A percentile compares a stretch with the other conserved stretches of the same genome.
Evolutionary conservation across 1,140 invertebrate genomes (phyloP).

Genomic region (Protaetia brevitarsis): DNA sequence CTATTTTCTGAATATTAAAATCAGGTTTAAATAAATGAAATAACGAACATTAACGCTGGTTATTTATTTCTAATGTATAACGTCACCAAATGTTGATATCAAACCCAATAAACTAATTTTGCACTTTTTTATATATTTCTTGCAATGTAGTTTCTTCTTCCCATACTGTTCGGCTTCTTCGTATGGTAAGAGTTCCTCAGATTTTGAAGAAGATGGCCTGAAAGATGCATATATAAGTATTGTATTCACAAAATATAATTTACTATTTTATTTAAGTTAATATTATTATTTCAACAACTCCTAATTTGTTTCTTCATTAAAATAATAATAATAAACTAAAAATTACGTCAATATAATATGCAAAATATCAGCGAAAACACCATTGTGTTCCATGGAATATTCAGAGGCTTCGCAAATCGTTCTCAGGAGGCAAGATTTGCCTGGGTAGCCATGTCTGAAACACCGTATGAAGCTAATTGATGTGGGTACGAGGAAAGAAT

Average conservation of each 20-base stretch:
- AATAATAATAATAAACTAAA: conserved; percentile 2
- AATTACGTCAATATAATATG: conserved; percentile 54
- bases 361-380: conserved; percentile 52
- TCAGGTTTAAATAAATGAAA: too few relatives aligned
- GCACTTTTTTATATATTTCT: conserved; percentile 45
- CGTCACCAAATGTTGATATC: background rate
- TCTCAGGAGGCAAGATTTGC: conserved; percentile 51
- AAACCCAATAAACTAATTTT: conserved; percentile 41
- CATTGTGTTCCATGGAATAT: conserved; percentile 50
- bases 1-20: too few relatives aligned
- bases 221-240: conserved; percentile 31
- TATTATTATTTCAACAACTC: too few relatives aligned
- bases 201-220: conserved; percentile 50
- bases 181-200: conserved; percentile 47
- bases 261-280: too few relatives aligned
- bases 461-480: conserved; percentile 24
- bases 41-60: background rate
- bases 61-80: conserved; percentile 39
- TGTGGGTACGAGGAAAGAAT: background rate
- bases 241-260: background rate
- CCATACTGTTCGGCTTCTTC: conserved; percentile 46
- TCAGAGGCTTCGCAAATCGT: conserved; percentile 51
- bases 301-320: background rate
- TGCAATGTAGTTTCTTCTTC: conserved; percentile 42
- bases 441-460: conserved; percentile 51